Evolutionary conservation across 2,888 invertebrate genomes (phyloP), one percentile per base, ranked within the genome.

Genomic region (Dryocosmus kuriphilus): DNA sequence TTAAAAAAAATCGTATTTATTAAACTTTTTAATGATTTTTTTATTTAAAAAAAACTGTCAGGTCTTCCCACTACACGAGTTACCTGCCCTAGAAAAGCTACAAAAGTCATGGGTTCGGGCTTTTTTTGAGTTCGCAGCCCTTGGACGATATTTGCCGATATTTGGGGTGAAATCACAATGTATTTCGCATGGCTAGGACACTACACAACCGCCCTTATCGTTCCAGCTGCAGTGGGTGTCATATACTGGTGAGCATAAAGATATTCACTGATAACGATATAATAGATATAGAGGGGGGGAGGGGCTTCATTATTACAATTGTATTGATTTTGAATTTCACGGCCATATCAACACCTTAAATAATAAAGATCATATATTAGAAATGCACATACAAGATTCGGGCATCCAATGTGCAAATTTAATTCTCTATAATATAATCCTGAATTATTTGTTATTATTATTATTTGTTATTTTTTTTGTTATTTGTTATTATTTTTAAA

Each of bases 151-250:
- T 97, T 90, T 95, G 96, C 89, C 96, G 96, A 90, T 98, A 98
- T 98, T 98, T 92, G 98, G 98, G 76, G 97, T 98, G 74, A 98
- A 93, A 98, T 99, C 87, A 98, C 97, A 38, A 96, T 99, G 94
- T 99, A 99, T 92, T 99, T 99, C 92, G 98, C 98, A 82, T 99
- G 98, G 97, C 94, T 99, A 85, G 98, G 98, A 2, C 98, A 98
- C 92, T 98, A 99, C 91, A 99, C 99, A 16, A 96, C 95, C 86
- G 97, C 97, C 71, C 93, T 99, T 76, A 96, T 97, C 83, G 95
- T 98, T 88, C 99, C 99, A 14, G 98, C 98, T n/a, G 93, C 97
- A 78, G 95, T 98, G 85, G 98, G 98, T 82, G 95, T 97, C 89
- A 93, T 97, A 89, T 96, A 98, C 92, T 98, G 97, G 96, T 95